phyloP scores from a whole-genome alignment of 2,797 vertebrate genomes.

The Alauda arvensis region DNA sequence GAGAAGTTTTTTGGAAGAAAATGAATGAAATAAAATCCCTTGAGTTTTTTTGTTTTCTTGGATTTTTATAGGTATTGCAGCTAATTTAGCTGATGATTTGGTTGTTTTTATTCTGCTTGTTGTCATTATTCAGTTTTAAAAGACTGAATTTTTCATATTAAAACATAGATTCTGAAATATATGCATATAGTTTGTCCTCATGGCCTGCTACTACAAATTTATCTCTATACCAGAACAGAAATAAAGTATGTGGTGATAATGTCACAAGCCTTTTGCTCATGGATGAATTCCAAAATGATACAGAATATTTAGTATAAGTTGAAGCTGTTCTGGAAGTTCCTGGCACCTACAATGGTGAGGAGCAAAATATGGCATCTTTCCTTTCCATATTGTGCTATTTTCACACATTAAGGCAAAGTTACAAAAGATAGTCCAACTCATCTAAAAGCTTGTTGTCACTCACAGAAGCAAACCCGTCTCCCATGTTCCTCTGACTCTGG shows the following conservation, averaged over 20 bases:
- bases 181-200: background rate
- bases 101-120: background rate
- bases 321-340: constrained; percentile 37
- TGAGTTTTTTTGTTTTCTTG: background rate
- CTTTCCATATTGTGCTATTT: constrained; percentile 32
- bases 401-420: constrained; percentile 40
- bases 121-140: background rate
- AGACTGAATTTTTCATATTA: background rate
- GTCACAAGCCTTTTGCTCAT: constrained; percentile 25
- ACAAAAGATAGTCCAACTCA: constrained; percentile 8
- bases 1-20: background rate
- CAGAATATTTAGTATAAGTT: constrained; percentile 35
- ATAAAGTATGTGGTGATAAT: constrained; percentile 1
- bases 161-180: background rate
- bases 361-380: constrained; percentile 36
- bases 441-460: constrained; percentile 13
- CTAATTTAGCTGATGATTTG: background rate
- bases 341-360: constrained; percentile 7
- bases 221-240: background rate
- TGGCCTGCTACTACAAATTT: background rate
- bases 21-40: background rate
- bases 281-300: constrained; percentile 18
- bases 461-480: background rate
- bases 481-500: background rate
- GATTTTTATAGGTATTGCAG: background rate